phyloP scores from a whole-genome alignment of 1,140 invertebrate genomes.

The Lordiphosa collinella region DNA sequence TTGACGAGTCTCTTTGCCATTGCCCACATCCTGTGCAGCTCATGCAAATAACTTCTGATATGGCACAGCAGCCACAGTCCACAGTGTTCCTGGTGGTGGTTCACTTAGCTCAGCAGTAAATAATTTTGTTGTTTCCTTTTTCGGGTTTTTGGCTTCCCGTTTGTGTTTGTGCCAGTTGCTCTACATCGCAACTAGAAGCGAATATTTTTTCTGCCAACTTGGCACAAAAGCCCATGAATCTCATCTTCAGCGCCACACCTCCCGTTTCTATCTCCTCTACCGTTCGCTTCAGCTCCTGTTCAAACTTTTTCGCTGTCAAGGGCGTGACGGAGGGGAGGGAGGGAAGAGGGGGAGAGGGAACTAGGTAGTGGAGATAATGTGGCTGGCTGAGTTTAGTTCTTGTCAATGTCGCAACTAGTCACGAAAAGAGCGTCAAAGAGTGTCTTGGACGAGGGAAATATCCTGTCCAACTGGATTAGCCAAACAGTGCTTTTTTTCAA shows the following conservation, averaged over 20 bases:
- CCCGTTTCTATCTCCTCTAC: neutral
- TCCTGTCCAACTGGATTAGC: too few species aligned
- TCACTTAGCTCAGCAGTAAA: slow-evolving; percentile 8
- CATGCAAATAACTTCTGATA: slow-evolving; percentile 16
- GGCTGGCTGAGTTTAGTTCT: neutral
- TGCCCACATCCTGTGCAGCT: neutral
- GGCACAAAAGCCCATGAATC: slow-evolving; percentile 44
- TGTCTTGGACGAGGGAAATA: too few species aligned
- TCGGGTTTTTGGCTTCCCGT: neutral
- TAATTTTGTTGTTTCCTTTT: neutral
- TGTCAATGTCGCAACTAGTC: neutral
- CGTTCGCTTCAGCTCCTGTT: too few species aligned
- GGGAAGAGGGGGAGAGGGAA: too few species aligned
- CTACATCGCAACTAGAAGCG: too few species aligned
- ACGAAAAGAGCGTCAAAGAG: slow-evolving; percentile 8
- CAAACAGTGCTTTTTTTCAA: too few species aligned
- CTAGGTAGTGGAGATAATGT: too few species aligned
- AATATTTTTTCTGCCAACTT: slow-evolving; percentile 18
- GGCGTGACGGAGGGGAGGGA: neutral
- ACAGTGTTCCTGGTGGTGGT: neutral
- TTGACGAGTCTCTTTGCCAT: neutral
- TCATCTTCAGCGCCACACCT: slow-evolving; percentile 4
- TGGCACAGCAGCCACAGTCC: neutral
- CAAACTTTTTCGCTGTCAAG: neutral
- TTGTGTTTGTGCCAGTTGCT: neutral